A percentile compares a stretch with the other conserved stretches of the same genome.
These are phyloP conservation scores for Semnornis frantzii DNA, from an alignment of 2,113 vertebrate species.

Conservation along the genomic window DNA sequence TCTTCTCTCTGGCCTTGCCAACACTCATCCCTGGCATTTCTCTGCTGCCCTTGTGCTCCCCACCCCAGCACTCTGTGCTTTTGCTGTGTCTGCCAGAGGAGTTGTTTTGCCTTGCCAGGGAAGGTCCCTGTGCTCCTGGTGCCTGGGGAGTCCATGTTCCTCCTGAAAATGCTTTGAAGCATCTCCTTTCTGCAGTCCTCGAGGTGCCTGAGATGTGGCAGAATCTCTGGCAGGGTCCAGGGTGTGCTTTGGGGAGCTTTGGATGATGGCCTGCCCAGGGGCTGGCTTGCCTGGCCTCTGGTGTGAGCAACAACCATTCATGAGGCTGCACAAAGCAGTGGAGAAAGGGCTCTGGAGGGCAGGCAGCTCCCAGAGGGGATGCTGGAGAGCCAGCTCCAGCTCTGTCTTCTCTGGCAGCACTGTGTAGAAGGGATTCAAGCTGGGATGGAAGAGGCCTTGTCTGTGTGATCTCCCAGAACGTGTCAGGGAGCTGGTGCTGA, in stretches of 20 bases:
- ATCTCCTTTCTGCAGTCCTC: background rate
- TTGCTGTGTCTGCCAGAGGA: background rate
- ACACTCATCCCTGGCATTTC: rapidly evolving
- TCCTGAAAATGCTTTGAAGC: background rate
- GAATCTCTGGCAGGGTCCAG: background rate
- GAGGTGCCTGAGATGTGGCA: background rate
- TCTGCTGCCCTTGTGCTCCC: background rate
- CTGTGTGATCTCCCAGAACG: rapidly evolving
- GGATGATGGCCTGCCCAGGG: background rate
- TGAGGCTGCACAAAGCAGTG: background rate
- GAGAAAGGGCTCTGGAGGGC: background rate
- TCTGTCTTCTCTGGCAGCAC: background rate
- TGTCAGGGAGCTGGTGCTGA: background rate
- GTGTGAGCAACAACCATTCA: too few relatives aligned
- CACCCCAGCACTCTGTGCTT: background rate
- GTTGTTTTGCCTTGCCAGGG: background rate
- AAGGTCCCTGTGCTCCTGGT: background rate
- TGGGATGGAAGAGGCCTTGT: background rate
- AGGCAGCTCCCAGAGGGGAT: background rate
- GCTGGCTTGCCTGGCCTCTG: background rate
- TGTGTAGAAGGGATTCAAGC: background rate
- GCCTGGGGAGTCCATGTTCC: background rate
- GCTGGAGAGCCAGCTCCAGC: background rate
- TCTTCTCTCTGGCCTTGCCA: background rate
- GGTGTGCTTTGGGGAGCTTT: background rate